Base-by-base conservation (phyloP, 37 sponge, comb jelly and placozoan genomes). In the Halichondria panicea region DNA sequence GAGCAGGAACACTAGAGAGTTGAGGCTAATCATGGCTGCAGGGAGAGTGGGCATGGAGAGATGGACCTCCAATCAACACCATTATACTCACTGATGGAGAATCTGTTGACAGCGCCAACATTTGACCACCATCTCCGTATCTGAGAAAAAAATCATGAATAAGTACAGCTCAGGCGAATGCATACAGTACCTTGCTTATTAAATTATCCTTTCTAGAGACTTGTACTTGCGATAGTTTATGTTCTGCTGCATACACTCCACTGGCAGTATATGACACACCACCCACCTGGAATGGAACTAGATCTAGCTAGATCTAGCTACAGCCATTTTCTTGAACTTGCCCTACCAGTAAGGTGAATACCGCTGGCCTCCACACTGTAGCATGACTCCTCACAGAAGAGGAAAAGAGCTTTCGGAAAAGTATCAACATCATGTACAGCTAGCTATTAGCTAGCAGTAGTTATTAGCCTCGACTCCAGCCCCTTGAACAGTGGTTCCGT, bases 321-420 rank as follows among this genome's bases (percentile, higher is more conserved):
- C 7, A 11, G 30, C 25, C 21, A 7, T 43, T 46, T 43, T n/a
- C 22, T 4, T 43, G 42, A 22, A n/a, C n/a, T n/a, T 24, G 7
- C 8, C 66, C 18, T 68, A 78, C 79, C 79, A 61, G 25, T 66
- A 61, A 27, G 24, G 79, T 78, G 30, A 78, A 68, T 32, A 27
- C 69, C 8, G 79, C 79, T 35, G 79, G 79, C 35, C 55, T 78
- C 79, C 79, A 78, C 25, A n/a, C n/a, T n/a, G n/a, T n/a, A n/a
- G n/a, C n/a, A n/a, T n/a, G n/a, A n/a, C n/a, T n/a, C n/a, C n/a
- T n/a, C n/a, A n/a, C n/a, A n/a, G n/a, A n/a, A n/a, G n/a, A n/a
- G n/a, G n/a, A n/a, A n/a, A n/a, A n/a, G n/a, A n/a, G n/a, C n/a
- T n/a, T n/a, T n/a, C n/a, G n/a, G n/a, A n/a, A n/a, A n/a, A n/a